Evolutionary conservation across 2,113 vertebrate species (phyloP).

Genomic region (Vulpes lagopus): DNA sequence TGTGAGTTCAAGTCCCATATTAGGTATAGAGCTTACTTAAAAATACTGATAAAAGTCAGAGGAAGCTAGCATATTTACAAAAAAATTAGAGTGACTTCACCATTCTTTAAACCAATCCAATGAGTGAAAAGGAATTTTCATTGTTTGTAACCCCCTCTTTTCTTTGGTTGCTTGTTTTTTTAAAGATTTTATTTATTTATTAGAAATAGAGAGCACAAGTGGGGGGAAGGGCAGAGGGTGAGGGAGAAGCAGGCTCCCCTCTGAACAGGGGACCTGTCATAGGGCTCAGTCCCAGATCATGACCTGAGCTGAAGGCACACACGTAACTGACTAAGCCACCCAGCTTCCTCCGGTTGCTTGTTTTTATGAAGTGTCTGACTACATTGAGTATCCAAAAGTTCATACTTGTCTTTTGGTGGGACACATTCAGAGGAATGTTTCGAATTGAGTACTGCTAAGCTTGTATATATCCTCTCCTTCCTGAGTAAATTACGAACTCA

Average conservation of each 20-base stretch:
- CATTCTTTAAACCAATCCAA: background rate
- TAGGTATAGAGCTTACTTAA: background rate
- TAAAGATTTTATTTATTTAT: background rate
- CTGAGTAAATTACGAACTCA: background rate
- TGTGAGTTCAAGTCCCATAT: background rate
- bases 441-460: background rate
- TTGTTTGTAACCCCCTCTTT: background rate
- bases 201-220: background rate
- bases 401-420: background rate
- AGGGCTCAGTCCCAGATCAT: background rate
- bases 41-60: background rate
- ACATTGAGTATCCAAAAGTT: background rate
- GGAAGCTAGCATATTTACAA: background rate
- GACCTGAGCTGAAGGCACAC: background rate
- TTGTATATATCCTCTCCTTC: background rate
- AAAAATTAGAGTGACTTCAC: background rate
- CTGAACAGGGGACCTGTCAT: too few relatives aligned
- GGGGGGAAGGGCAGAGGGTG: too few relatives aligned
- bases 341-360: background rate
- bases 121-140: background rate
- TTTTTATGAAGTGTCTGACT: background rate
- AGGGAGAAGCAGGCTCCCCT: too few relatives aligned
- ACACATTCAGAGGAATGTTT: background rate
- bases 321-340: background rate
- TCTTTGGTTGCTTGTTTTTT: background rate